Conservation (phyloP, 2,888 invertebrate species). For the Protophormia terraenovae region DNA sequence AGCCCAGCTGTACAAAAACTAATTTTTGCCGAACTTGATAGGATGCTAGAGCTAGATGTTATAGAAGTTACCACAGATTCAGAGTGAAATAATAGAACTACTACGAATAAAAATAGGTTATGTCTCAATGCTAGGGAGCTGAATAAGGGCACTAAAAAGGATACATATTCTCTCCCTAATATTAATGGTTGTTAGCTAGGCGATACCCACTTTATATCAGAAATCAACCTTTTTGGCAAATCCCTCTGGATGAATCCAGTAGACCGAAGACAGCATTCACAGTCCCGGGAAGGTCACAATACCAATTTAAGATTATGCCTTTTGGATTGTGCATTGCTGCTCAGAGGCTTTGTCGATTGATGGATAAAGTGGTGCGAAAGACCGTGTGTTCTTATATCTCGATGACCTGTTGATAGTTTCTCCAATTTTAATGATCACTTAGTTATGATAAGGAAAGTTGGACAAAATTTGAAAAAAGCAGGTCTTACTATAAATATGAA, state of each 20-base stretch:
- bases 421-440: not conserved
- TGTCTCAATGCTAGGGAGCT: conserved; percentile 35
- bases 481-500: conserved; percentile 32
- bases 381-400: conserved; percentile 3
- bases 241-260: conserved; percentile 27
- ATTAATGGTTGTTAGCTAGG: conserved; percentile 40
- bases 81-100: conserved; percentile 10
- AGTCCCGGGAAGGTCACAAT: not conserved
- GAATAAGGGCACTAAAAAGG: conserved; percentile 30
- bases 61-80: not conserved
- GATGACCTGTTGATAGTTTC: conserved; percentile 14
- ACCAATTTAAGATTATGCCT: conserved; percentile 23
- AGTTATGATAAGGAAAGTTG: not conserved
- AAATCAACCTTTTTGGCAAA: conserved; percentile 48
- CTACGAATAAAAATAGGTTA: conserved; percentile 11
- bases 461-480: not conserved
- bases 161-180: conserved; percentile 35
- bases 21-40: conserved; percentile 14
- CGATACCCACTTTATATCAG: conserved; percentile 31
- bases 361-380: conserved; percentile 28
- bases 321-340: conserved; percentile 16
- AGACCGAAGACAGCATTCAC: conserved; percentile 38
- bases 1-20: conserved; percentile 37
- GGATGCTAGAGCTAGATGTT: conserved; percentile 24
- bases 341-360: not conserved